These are phyloP conservation scores for Drosophila arizonae DNA, from an alignment of 1,140 invertebrate species.

Conservation along the genomic window DNA sequence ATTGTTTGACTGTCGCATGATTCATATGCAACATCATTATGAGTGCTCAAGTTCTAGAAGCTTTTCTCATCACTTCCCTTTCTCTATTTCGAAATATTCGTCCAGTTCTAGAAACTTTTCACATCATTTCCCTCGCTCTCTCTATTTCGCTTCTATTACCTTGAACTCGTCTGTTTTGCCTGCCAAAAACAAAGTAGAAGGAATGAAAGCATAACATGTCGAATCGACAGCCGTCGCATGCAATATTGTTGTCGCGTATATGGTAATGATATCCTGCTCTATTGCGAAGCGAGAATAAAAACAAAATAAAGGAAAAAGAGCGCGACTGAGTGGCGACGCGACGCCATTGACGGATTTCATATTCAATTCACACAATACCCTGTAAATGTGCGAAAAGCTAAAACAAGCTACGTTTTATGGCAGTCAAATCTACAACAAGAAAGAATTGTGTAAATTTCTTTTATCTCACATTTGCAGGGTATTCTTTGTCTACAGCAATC, in stretches of 20 bases:
- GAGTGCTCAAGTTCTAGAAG: too few relatives aligned
- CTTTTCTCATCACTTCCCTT: too few relatives aligned
- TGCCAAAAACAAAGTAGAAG: neutral
- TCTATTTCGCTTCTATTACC: constrained; percentile 15
- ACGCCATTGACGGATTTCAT: constrained; percentile 63
- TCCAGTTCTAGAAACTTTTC: too few relatives aligned
- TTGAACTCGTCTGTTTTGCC: constrained; percentile 21
- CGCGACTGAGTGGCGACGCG: constrained; percentile 69
- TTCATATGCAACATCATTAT: too few relatives aligned
- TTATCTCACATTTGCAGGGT: constrained; percentile 10
- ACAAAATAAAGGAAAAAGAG: constrained; percentile 42
- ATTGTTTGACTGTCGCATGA: too few relatives aligned
- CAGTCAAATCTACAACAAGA: neutral
- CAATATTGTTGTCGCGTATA: constrained; percentile 62
- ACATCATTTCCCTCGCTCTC: too few relatives aligned
- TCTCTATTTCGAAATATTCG: too few relatives aligned
- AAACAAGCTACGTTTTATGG: neutral
- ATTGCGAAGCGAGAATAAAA: constrained; percentile 39
- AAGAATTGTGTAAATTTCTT: neutral
- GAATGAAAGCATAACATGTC: constrained; percentile 11
- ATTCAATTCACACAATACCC: constrained; percentile 32
- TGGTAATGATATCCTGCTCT: constrained; percentile 78
- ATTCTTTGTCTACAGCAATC: neutral
- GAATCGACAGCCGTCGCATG: constrained; percentile 56
- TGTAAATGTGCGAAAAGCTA: constrained; percentile 21